Conservation (phyloP, 2,113 vertebrate genomes). For the Chloebia gouldiae region DNA sequence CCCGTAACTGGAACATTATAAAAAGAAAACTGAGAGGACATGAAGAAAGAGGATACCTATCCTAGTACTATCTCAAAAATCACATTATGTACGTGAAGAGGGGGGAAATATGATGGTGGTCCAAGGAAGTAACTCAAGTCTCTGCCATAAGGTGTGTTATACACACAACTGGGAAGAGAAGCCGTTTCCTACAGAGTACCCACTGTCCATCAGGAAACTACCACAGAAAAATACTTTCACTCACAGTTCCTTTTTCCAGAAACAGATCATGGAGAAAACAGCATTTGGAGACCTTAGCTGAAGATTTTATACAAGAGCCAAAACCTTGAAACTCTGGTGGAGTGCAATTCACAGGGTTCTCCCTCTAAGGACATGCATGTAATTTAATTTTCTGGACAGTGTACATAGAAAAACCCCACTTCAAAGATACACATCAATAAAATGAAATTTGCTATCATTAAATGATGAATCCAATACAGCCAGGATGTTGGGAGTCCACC, state of each 20-base stretch:
- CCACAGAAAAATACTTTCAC: neutral
- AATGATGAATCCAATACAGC: rapidly evolving
- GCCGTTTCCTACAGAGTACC: neutral
- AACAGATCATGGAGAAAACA: rapidly evolving
- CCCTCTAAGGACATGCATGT: rapidly evolving
- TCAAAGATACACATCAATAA: neutral
- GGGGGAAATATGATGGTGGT: neutral
- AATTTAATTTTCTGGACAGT: neutral
- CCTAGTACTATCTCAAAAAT: neutral
- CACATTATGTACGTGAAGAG: neutral
- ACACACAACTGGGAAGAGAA: neutral
- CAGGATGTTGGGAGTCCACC: neutral
- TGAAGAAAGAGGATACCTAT: neutral
- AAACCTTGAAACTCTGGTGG: neutral
- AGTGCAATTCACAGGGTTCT: rapidly evolving
- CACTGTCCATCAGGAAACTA: neutral
- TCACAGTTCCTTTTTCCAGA: neutral
- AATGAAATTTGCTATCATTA: rapidly evolving
- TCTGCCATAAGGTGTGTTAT: neutral
- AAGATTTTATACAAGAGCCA: neutral
- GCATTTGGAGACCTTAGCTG: neutral
- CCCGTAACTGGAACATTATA: neutral
- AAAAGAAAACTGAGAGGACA: neutral
- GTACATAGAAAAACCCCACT: neutral
- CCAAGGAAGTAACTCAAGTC: neutral